phyloP scores from a whole-genome alignment of 2,888 invertebrate genomes.

The Parasteatoda lunata region DNA sequence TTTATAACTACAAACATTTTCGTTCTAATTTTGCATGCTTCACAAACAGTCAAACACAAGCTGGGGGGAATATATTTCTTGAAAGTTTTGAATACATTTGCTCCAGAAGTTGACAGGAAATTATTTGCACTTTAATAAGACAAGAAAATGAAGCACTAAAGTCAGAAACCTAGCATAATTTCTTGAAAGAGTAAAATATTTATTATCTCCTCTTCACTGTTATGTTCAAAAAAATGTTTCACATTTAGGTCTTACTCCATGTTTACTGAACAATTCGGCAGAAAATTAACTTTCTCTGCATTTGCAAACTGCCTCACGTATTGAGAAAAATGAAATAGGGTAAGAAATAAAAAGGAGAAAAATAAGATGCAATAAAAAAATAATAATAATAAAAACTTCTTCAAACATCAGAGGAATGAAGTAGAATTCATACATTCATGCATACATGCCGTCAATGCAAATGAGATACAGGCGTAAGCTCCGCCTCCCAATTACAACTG shows the following conservation, averaged over 20 bases:
- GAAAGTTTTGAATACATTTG: too few relatives aligned
- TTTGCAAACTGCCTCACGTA: not conserved
- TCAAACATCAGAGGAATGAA: conserved; percentile 53
- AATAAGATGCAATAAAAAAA: conserved; percentile 15
- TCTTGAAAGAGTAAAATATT: too few relatives aligned
- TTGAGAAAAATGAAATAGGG: not conserved
- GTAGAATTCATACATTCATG: conserved; percentile 28
- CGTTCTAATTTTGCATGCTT: too few relatives aligned
- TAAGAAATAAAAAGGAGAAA: conserved; percentile 19
- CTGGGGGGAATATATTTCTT: too few relatives aligned
- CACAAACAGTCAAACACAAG: too few relatives aligned
- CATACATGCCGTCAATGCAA: conserved; percentile 36
- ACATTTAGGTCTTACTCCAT: conserved; percentile 41
- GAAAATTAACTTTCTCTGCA: conserved; percentile 59
- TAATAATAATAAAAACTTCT: conserved; percentile 14
- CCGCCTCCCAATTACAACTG: conserved; percentile 61
- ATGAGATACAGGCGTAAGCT: conserved; percentile 48
- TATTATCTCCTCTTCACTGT: too few relatives aligned
- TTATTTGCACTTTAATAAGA: too few relatives aligned
- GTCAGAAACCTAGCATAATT: too few relatives aligned
- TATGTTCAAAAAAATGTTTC: not conserved
- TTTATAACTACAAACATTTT: too few relatives aligned
- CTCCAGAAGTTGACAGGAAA: too few relatives aligned
- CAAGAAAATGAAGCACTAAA: too few relatives aligned
- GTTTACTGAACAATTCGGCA: conserved; percentile 62